A percentile compares a stretch with the other conserved stretches of the same genome.
Evolutionary conservation across 2,797 vertebrate species (phyloP).

Genomic region (Crocodylus rhombifer): DNA sequence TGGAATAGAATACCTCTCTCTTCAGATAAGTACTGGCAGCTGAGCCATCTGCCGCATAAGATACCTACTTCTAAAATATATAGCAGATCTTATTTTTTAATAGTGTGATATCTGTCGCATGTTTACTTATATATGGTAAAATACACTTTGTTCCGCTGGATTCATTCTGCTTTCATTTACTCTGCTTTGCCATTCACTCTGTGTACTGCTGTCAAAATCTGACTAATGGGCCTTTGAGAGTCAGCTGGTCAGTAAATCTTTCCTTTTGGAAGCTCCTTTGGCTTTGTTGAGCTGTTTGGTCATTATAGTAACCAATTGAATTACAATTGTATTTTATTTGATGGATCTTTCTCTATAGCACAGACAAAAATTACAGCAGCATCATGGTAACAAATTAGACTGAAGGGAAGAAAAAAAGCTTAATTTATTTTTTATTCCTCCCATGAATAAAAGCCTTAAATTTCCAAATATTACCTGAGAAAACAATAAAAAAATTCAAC

Average conservation of each 20-base stretch:
- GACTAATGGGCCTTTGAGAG: slow-evolving; percentile 61
- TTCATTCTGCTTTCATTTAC: slow-evolving; percentile 67
- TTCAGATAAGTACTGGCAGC: slow-evolving; percentile 68
- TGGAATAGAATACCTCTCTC: slow-evolving; percentile 64
- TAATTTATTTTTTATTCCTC: slow-evolving; percentile 69
- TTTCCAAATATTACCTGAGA: slow-evolving; percentile 52
- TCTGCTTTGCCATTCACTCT: slow-evolving; percentile 58
- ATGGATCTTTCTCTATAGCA: slow-evolving; percentile 34
- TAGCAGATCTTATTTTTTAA: slow-evolving; percentile 43
- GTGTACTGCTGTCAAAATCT: slow-evolving; percentile 52
- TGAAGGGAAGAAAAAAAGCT: background rate
- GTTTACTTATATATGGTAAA: slow-evolving; percentile 61
- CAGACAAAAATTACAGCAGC: slow-evolving; percentile 40
- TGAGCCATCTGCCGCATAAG: slow-evolving; percentile 57
- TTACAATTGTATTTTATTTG: slow-evolving; percentile 25
- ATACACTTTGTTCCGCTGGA: slow-evolving; percentile 36
- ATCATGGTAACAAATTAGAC: slow-evolving; percentile 43
- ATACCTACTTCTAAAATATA: slow-evolving; percentile 70
- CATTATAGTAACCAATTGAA: slow-evolving; percentile 55
- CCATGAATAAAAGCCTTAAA: slow-evolving; percentile 50
- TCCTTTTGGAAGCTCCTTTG: slow-evolving; percentile 33
- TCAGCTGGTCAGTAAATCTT: slow-evolving; percentile 74
- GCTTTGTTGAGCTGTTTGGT: slow-evolving; percentile 59
- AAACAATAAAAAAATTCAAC: slow-evolving; percentile 65
- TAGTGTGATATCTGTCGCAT: slow-evolving; percentile 44